Percentiles rank a stretch among this genome's conserved stretches.
phyloP scores from a whole-genome alignment of 1,140 invertebrate genomes.

The Chironomus tepperi region DNA sequence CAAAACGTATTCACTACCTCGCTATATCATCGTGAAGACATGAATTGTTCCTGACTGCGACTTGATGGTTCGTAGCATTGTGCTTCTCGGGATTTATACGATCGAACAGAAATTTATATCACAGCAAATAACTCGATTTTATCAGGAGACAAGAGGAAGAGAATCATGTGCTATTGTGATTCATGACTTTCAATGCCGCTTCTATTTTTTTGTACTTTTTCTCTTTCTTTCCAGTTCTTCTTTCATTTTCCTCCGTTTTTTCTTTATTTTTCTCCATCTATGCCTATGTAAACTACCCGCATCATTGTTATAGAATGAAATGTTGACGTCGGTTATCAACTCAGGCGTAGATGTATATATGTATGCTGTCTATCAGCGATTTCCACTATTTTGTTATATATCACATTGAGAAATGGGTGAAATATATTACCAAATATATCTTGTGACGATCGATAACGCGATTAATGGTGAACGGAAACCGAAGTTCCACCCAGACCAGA shows the following conservation, averaged over 20 bases:
- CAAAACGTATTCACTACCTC: too few relatives aligned
- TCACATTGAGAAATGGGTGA: slow-evolving; percentile 6
- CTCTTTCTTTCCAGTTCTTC: background rate
- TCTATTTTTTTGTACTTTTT: background rate
- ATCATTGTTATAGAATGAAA: slow-evolving; percentile 9
- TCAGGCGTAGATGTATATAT: background rate
- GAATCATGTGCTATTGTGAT: slow-evolving; percentile 12
- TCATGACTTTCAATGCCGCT: slow-evolving; percentile 3
- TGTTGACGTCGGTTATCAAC: slow-evolving; percentile 11
- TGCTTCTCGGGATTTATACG: too few relatives aligned
- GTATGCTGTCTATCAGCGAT: background rate
- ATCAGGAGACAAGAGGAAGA: background rate
- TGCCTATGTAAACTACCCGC: slow-evolving; percentile 11
- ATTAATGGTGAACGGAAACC: background rate
- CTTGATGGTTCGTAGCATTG: too few relatives aligned
- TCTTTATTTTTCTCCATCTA: background rate
- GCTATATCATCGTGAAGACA: too few relatives aligned
- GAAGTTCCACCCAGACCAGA: too few relatives aligned
- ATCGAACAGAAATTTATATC: background rate
- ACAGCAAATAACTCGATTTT: slow-evolving; percentile 8
- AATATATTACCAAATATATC: slow-evolving; percentile 7
- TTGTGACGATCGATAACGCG: background rate
- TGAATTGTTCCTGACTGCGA: too few relatives aligned
- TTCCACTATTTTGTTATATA: background rate
- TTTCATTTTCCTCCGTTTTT: background rate